These are phyloP conservation scores for Plestiodon gilberti DNA, from an alignment of 2,113 vertebrate genomes.

Conservation along the genomic window DNA sequence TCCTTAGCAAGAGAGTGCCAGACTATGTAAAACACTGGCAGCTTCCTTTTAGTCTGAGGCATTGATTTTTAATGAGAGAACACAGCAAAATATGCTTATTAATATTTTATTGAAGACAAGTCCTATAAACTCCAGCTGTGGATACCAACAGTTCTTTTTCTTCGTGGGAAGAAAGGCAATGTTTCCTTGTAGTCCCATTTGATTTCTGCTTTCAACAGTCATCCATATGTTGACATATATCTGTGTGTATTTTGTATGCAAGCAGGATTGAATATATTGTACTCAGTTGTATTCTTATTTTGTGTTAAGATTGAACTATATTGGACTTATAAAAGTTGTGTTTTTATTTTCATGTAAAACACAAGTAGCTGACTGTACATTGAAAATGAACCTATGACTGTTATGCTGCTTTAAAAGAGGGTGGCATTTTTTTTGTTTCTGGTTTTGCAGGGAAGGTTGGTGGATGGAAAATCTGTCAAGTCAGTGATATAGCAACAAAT, in stretches of 20 bases:
- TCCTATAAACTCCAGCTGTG: conserved; percentile 51
- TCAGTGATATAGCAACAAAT: conserved; percentile 21
- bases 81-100: conserved; percentile 35
- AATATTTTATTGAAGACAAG: conserved; percentile 66
- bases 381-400: conserved; percentile 34
- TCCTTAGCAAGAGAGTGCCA: conserved; percentile 12
- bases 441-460: not conserved
- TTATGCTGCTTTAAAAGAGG: conserved; percentile 23
- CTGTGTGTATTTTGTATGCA: conserved; percentile 52
- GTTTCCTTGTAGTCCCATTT: conserved; percentile 38
- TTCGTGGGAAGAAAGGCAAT: conserved; percentile 42
- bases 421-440: conserved; percentile 1
- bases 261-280: conserved; percentile 33
- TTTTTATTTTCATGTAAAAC: conserved; percentile 35
- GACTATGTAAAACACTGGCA: conserved; percentile 26
- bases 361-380: conserved; percentile 9
- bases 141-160: conserved; percentile 19
- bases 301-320: too few relatives aligned
- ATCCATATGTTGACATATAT: conserved; percentile 36
- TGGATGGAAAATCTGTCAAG: not conserved
- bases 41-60: conserved; percentile 40
- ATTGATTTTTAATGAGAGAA: conserved; percentile 55
- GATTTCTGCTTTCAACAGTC: conserved; percentile 61
- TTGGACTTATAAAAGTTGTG: conserved; percentile 17
- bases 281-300: too few relatives aligned